Conservation (phyloP, 2,113 vertebrate species). For the Dendropsophus ebraccatus region DNA sequence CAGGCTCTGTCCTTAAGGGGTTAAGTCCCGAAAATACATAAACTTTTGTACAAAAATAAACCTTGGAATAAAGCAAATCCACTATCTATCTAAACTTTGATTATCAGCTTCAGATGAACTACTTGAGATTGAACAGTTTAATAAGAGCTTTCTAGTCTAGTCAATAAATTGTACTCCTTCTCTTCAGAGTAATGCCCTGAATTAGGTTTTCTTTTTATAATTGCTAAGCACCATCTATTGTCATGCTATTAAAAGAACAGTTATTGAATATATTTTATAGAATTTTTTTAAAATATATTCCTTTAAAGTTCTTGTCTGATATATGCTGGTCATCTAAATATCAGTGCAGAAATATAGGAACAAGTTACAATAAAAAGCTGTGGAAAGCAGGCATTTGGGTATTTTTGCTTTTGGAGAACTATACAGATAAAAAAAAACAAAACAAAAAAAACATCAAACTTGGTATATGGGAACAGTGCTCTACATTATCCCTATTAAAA, state of each 20-base stretch:
- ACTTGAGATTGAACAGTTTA: not conserved
- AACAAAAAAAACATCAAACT: too few relatives aligned
- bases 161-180: not conserved
- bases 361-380: too few relatives aligned
- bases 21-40: too few relatives aligned
- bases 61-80: not conserved
- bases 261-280: not conserved
- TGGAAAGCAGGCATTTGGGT: too few relatives aligned
- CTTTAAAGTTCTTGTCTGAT: not conserved
- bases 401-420: not conserved
- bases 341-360: too few relatives aligned
- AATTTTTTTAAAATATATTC: not conserved
- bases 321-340: too few relatives aligned
- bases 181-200: not conserved
- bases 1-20: too few relatives aligned
- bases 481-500: too few relatives aligned
- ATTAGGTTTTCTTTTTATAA: conserved; percentile 8
- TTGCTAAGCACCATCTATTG: not conserved
- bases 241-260: not conserved
- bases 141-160: not conserved
- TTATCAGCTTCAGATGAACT: not conserved
- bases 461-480: too few relatives aligned
- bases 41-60: not conserved
- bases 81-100: not conserved
- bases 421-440: too few relatives aligned